These are phyloP conservation scores for Drepana falcataria DNA, from an alignment of 2,888 invertebrate genomes.

Conservation along the genomic window DNA sequence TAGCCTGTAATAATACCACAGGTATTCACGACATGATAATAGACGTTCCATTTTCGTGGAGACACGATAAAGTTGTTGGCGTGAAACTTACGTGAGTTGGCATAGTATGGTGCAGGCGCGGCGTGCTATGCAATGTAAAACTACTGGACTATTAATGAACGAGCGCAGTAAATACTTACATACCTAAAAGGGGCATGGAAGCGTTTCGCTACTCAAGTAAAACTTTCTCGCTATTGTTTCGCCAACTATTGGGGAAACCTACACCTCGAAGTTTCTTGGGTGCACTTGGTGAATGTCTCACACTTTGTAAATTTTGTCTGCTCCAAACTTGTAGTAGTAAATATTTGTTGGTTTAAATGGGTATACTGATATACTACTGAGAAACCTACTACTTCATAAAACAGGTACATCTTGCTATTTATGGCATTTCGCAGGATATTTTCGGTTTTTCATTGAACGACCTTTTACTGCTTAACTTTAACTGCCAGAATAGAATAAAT, in stretches of 20 bases:
- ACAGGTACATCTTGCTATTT: no score
- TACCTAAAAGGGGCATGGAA: conserved; percentile 8
- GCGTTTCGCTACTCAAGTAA: conserved; percentile 26
- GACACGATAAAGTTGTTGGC: conserved; percentile 24
- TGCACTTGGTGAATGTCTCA: conserved; percentile 50
- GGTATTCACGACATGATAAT: conserved; percentile 13
- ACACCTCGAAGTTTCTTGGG: conserved; percentile 41
- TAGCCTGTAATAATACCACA: neutral
- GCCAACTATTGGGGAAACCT: conserved; percentile 35
- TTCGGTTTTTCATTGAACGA: no score
- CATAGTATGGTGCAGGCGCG: conserved; percentile 24
- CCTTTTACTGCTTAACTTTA: no score
- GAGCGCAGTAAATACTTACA: conserved; percentile 2
- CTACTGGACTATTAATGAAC: conserved; percentile 10
- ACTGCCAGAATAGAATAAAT: no score
- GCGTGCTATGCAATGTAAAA: conserved; percentile 28
- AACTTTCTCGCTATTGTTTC: conserved; percentile 58
- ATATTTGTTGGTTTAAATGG: conserved; percentile 25
- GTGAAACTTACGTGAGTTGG: conserved; percentile 35
- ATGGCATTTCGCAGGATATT: no score
- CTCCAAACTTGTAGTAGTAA: conserved; percentile 33
- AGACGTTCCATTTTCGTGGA: conserved; percentile 24
- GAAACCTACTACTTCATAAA: no score
- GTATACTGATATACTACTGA: conserved; percentile 13
- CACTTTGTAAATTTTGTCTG: conserved; percentile 48